phyloP scores from a whole-genome alignment of 2,113 vertebrate species.

The Thamnaconus septentrionalis region DNA sequence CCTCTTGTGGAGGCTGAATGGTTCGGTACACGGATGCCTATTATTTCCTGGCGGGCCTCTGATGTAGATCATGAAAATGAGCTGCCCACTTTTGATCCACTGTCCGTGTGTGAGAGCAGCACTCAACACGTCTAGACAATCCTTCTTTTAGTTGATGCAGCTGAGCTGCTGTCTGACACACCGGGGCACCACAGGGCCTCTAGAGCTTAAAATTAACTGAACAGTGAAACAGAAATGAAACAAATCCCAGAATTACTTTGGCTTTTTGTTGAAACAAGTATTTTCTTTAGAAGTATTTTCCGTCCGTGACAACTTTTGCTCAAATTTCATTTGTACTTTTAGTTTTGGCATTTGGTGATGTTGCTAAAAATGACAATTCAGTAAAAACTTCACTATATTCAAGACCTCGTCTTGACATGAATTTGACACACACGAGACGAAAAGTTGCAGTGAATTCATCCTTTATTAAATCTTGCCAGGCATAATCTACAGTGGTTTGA shows the following conservation, averaged over 20 bases:
- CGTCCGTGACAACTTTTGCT: no score
- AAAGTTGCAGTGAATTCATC: constrained; percentile 18
- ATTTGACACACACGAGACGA: neutral
- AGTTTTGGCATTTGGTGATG: no score
- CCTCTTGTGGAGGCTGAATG: constrained; percentile 56
- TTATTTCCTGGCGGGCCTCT: constrained; percentile 44
- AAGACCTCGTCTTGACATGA: neutral
- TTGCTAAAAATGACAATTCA: no score
- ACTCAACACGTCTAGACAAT: neutral
- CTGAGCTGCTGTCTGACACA: neutral
- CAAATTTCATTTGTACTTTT: no score
- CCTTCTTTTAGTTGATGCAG: neutral
- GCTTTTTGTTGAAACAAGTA: no score
- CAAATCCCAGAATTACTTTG: no score
- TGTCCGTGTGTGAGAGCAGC: neutral
- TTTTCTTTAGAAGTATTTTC: no score
- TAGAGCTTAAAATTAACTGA: no score
- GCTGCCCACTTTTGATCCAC: constrained; percentile 40
- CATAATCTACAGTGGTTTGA: constrained; percentile 40
- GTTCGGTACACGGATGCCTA: constrained; percentile 35
- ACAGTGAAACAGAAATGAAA: no score
- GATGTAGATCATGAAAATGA: constrained; percentile 39
- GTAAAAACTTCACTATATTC: no score
- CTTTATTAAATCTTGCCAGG: constrained; percentile 66
- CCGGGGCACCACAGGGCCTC: no score